Evolutionary conservation across 2,888 invertebrate genomes (phyloP).

Genomic region (Scaptomyza flava): DNA sequence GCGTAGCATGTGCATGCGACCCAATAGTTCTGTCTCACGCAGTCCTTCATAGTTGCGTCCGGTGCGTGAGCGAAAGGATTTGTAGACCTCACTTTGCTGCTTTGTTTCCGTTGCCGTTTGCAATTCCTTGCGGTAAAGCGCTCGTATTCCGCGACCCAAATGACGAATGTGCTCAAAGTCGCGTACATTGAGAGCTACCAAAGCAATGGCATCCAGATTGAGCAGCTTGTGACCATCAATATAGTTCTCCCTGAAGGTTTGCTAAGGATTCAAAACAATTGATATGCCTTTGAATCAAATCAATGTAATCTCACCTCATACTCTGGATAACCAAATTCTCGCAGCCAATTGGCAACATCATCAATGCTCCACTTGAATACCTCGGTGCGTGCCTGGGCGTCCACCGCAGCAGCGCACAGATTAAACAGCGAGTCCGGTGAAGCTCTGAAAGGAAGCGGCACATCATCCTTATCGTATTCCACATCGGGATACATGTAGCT

Average conservation of each 20-base stretch:
- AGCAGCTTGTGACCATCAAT: conserved; percentile 85
- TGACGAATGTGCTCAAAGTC: conserved; percentile 85
- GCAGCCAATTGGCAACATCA: conserved; percentile 85
- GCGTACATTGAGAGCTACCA: conserved; percentile 85
- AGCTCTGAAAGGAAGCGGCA: conserved; percentile 67
- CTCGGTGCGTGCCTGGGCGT: conserved; percentile 83
- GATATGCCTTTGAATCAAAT: fast-evolving
- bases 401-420: conserved; percentile 81
- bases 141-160: conserved; percentile 82
- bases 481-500: conserved; percentile 69
- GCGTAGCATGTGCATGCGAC: conserved; percentile 86
- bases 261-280: conserved; percentile 55
- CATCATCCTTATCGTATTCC: conserved; percentile 61
- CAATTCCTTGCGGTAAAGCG: conserved; percentile 84
- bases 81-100: conserved; percentile 85
- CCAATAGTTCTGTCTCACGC: conserved; percentile 85
- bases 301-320: conserved; percentile 84
- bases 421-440: conserved; percentile 85
- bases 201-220: conserved; percentile 85
- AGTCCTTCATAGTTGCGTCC: conserved; percentile 85
- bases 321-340: conserved; percentile 84
- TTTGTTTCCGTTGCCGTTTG: conserved; percentile 73
- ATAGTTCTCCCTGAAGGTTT: conserved; percentile 84
- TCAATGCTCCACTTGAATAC: conserved; percentile 85
- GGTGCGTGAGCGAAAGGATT: conserved; percentile 85